Conservation (phyloP, 2,113 vertebrate genomes). For the Anoplopoma fimbria region DNA sequence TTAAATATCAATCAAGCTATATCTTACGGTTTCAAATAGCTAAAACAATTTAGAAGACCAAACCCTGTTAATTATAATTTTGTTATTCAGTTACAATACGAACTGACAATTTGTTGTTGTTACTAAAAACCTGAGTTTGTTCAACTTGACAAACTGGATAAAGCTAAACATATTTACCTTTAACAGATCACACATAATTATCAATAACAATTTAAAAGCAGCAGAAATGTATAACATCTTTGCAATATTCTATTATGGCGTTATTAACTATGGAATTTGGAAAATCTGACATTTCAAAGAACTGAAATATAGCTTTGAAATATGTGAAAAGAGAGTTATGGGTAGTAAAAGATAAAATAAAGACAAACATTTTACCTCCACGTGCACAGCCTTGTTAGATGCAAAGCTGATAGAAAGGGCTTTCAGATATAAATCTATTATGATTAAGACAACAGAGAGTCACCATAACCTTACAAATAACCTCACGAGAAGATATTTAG, state of each 20-base stretch:
- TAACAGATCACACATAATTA: conserved; percentile 15
- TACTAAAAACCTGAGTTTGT: conserved; percentile 63
- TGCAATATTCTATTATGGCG: not conserved
- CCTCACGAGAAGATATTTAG: not conserved
- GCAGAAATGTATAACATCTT: conserved; percentile 44
- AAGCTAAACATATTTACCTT: conserved; percentile 50
- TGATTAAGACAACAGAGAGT: conserved; percentile 29
- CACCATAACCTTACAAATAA: not conserved
- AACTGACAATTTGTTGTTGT: conserved; percentile 24
- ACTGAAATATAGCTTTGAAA: conserved; percentile 30
- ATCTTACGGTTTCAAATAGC: conserved; percentile 16
- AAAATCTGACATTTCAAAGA: conserved; percentile 25
- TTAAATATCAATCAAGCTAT: conserved; percentile 4
- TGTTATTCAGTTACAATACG: conserved; percentile 15
- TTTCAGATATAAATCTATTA: conserved; percentile 2
- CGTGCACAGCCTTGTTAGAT: conserved; percentile 12
- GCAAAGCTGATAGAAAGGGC: not conserved
- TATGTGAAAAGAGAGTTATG: not conserved
- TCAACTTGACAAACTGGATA: conserved; percentile 60
- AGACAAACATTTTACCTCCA: conserved; percentile 19
- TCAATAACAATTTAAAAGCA: conserved; percentile 43
- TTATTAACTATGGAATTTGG: conserved; percentile 1
- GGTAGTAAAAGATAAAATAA: conserved; percentile 10
- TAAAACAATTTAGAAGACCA: conserved; percentile 13
- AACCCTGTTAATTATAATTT: conserved; percentile 1